phyloP scores from a whole-genome alignment of 2,888 invertebrate species.

The Hyposoter dolosus region DNA sequence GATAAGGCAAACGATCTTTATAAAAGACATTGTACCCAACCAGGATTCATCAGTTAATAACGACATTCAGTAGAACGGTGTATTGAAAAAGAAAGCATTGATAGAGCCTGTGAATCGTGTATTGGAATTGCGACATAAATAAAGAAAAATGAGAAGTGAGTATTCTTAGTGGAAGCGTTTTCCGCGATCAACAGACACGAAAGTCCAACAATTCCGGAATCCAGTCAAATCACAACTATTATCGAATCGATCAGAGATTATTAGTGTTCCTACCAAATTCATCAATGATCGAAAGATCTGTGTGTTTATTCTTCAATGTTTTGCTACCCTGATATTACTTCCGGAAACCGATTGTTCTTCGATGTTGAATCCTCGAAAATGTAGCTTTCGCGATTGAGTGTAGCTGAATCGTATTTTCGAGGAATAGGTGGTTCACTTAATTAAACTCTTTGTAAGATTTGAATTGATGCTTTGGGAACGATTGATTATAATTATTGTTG shows the following conservation, averaged over 20 bases:
- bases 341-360: not conserved
- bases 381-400: not conserved
- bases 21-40: constrained; percentile 69
- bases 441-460: not conserved
- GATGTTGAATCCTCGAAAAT: not conserved
- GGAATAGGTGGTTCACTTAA: too few relatives aligned
- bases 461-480: not conserved
- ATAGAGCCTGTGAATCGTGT: constrained; percentile 2
- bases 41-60: constrained; percentile 54
- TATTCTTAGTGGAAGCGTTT: constrained; percentile 11
- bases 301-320: not conserved
- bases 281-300: not conserved
- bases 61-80: constrained; percentile 36
- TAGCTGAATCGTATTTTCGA: not conserved
- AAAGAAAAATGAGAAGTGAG: constrained; percentile 65
- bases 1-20: constrained; percentile 74
- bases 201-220: not conserved
- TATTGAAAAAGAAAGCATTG: constrained; percentile 1
- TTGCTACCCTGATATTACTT: not conserved
- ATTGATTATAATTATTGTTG: not conserved
- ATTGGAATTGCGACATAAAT: constrained; percentile 31
- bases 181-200: not conserved
- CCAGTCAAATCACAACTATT: too few relatives aligned
- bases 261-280: not conserved
- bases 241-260: not conserved